phyloP scores from a whole-genome alignment of 1,140 invertebrate species.

The Eueides isabella region DNA sequence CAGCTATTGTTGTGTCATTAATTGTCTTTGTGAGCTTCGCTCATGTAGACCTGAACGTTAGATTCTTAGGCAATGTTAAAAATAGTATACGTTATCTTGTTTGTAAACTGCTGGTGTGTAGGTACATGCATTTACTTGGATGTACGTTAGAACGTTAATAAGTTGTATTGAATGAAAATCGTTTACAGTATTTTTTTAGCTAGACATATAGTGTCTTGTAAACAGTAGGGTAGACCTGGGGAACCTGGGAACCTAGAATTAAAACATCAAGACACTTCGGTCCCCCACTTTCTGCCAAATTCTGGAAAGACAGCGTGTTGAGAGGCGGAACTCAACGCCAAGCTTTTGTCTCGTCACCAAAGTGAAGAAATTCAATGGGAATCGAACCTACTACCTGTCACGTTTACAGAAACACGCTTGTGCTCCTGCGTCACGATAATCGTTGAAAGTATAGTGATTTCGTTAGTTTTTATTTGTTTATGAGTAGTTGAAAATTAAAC shows the following conservation, averaged over 20 bases:
- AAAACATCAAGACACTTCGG: too few species aligned
- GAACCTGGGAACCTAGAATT: background rate
- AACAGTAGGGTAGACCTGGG: too few species aligned
- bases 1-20: slow-evolving; percentile 54
- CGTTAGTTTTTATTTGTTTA: too few species aligned
- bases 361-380: background rate
- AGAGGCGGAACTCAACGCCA: background rate
- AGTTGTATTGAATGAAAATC: too few species aligned
- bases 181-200: too few species aligned
- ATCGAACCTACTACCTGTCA: background rate
- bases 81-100: background rate
- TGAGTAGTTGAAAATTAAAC: too few species aligned
- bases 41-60: slow-evolving; percentile 1
- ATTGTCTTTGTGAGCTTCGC: slow-evolving; percentile 38
- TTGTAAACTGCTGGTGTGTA: background rate
- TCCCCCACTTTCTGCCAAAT: background rate
- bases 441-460: background rate
- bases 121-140: too few species aligned
- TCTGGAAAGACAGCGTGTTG: background rate
- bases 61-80: background rate
- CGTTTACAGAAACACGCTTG: background rate
- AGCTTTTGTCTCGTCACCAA: background rate
- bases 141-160: too few species aligned
- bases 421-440: background rate
- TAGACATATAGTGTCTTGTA: too few species aligned